phyloP scores from a whole-genome alignment of 2,113 vertebrate genomes.

The Tyto alba region DNA sequence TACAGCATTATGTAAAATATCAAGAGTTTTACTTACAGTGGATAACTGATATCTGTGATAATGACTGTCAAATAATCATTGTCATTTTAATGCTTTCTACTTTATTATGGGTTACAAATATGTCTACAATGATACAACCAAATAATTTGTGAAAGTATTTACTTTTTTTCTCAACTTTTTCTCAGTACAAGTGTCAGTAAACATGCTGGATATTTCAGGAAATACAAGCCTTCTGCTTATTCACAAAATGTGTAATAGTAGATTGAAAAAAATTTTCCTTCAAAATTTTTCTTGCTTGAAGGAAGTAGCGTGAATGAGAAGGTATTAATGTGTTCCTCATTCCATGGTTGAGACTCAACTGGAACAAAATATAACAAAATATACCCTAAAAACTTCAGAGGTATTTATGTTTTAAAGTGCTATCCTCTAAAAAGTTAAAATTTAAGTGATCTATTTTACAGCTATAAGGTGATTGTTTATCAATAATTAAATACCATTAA shows the following conservation, averaged over 20 bases:
- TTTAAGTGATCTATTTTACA: neutral
- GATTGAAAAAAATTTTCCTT: neutral
- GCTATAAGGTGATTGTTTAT: neutral
- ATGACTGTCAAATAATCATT: neutral
- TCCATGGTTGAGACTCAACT: neutral
- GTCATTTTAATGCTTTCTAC: neutral
- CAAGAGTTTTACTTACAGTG: neutral
- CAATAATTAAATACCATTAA: neutral
- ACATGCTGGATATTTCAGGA: neutral
- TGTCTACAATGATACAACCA: neutral
- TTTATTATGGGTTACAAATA: neutral
- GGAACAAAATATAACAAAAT: neutral
- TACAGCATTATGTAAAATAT: neutral
- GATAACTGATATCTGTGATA: neutral
- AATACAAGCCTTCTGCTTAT: neutral
- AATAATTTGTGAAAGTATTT: neutral
- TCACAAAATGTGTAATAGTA: neutral
- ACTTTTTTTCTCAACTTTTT: neutral
- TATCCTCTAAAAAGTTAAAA: neutral
- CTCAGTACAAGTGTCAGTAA: neutral
- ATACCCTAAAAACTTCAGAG: neutral
- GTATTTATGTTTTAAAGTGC: neutral
- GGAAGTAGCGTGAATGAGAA: neutral
- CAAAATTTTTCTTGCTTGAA: neutral
- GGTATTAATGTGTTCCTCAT: neutral